Evolutionary conservation across 2,113 vertebrate genomes (phyloP).

Genomic region (Thunnus thynnus): DNA sequence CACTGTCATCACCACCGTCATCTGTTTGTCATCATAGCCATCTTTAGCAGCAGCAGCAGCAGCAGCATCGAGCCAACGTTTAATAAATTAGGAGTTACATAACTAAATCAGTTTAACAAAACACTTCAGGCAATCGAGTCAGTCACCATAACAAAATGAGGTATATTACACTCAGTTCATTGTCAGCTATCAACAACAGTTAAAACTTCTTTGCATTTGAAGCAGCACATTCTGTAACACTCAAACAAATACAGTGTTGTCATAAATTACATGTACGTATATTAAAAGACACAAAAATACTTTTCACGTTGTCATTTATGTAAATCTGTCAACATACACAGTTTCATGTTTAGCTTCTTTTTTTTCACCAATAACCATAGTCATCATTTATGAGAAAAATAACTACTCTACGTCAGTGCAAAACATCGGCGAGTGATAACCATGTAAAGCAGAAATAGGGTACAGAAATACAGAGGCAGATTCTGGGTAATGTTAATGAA

Average conservation of each 20-base stretch:
- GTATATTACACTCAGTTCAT: slow-evolving; percentile 66
- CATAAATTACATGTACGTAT: slow-evolving; percentile 57
- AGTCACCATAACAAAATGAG: slow-evolving; percentile 60
- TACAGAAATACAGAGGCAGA: slow-evolving; percentile 37
- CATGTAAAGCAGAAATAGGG: slow-evolving; percentile 19
- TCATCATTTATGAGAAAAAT: slow-evolving; percentile 40
- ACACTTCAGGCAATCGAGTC: slow-evolving; percentile 52
- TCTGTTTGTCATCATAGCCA: slow-evolving; percentile 8
- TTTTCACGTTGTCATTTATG: slow-evolving; percentile 56
- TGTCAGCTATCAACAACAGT: slow-evolving; percentile 44
- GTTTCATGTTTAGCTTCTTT: slow-evolving; percentile 15
- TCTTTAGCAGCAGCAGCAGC: slow-evolving; percentile 45
- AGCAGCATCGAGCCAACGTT: slow-evolving; percentile 45
- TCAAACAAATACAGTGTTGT: slow-evolving; percentile 32
- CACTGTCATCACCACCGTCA: neutral
- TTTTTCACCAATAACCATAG: slow-evolving; percentile 26
- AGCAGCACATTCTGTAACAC: slow-evolving; percentile 75
- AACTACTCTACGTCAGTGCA: slow-evolving; percentile 42
- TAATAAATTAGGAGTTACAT: slow-evolving; percentile 56
- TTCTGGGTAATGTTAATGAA: slow-evolving; percentile 22
- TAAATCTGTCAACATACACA: slow-evolving; percentile 48
- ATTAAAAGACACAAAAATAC: slow-evolving; percentile 77
- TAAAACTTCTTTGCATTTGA: slow-evolving; percentile 59
- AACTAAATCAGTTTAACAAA: slow-evolving; percentile 32
- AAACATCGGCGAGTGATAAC: slow-evolving; percentile 41